These are phyloP conservation scores for Aphidius gifuensis DNA, from an alignment of 1,140 invertebrate species.

Conservation along the genomic window DNA sequence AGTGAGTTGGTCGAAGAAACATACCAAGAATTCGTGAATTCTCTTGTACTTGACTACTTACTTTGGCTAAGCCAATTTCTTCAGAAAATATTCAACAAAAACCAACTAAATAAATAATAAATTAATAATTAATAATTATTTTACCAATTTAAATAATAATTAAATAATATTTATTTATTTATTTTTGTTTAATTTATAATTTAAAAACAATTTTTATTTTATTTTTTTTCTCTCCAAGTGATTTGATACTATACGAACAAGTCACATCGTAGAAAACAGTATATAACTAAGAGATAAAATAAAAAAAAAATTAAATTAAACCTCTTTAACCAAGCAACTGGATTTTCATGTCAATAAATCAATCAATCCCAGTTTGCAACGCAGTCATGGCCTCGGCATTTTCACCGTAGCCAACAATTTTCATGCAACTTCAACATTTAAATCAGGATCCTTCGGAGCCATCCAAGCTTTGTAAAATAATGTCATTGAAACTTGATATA, in stretches of 20 bases:
- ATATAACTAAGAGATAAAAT: background rate
- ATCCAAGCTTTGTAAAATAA: conserved; percentile 17
- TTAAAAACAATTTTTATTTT: too few species aligned
- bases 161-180: background rate
- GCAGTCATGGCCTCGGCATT: conserved; percentile 37
- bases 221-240: too few species aligned
- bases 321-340: conserved; percentile 37
- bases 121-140: conserved; percentile 5
- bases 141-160: background rate
- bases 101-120: background rate
- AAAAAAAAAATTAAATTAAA: conserved; percentile 40
- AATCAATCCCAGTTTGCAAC: conserved; percentile 34
- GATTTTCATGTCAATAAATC: conserved; percentile 59
- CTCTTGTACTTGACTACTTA: too few species aligned
- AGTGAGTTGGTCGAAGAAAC: conserved; percentile 10
- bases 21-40: conserved; percentile 18
- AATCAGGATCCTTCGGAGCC: conserved; percentile 17
- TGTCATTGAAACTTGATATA: too few species aligned
- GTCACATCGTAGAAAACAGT: conserved; percentile 1
- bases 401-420: conserved; percentile 28
- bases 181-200: too few species aligned
- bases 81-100: background rate
- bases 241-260: conserved; percentile 3
- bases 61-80: background rate
- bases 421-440: conserved; percentile 10